A percentile compares a stretch with the other conserved stretches of the same genome.
Evolutionary conservation across 2,888 invertebrate genomes (phyloP).

Genomic region (Cheilosia variabilis): DNA sequence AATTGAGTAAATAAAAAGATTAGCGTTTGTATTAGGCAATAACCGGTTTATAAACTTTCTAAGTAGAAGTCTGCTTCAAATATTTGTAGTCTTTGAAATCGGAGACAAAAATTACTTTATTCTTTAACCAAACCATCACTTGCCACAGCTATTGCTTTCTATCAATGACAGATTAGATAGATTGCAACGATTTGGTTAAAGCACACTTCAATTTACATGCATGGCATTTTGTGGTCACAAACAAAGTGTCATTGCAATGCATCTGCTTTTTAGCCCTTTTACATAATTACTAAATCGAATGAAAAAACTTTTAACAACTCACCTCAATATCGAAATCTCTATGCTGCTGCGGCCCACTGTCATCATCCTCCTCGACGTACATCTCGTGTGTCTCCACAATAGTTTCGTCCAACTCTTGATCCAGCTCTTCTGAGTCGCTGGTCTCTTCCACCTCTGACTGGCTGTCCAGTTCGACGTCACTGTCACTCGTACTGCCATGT

Average conservation of each 20-base stretch:
- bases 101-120: background rate
- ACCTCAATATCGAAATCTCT: conserved; percentile 87
- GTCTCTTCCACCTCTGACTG: conserved; percentile 84
- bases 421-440: conserved; percentile 85
- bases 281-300: no score
- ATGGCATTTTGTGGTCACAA: background rate
- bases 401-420: conserved; percentile 85
- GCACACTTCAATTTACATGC: no score
- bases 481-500: conserved; percentile 87
- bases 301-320: background rate
- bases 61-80: no score
- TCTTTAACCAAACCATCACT: no score
- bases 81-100: no score
- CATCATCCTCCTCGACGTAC: conserved; percentile 83
- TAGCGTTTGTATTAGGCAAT: background rate
- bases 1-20: background rate
- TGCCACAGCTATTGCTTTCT: no score
- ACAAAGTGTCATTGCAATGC: no score
- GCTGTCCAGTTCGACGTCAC: conserved; percentile 85
- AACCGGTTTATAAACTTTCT: no score
- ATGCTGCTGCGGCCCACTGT: conserved; percentile 82
- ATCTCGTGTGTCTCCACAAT: conserved; percentile 84
- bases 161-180: no score
- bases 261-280: no score
- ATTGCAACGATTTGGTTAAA: no score